phyloP scores from a whole-genome alignment of 2,888 invertebrate genomes.

The Acleris cristana region DNA sequence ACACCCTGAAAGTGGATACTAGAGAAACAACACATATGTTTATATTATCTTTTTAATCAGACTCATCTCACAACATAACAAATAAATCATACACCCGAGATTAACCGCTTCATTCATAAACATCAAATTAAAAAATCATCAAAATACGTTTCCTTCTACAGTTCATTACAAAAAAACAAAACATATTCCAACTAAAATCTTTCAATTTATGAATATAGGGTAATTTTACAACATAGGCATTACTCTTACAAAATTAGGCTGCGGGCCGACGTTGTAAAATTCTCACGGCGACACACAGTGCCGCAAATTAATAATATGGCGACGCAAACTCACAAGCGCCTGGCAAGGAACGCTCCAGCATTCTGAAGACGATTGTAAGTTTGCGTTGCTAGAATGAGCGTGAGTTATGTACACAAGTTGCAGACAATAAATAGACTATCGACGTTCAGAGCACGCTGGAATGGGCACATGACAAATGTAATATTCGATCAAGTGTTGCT shows the following conservation, averaged over 20 bases:
- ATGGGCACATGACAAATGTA: slow-evolving; percentile 13
- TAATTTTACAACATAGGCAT: slow-evolving; percentile 62
- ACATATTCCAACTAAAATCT: no score
- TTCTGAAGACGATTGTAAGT: slow-evolving; percentile 1
- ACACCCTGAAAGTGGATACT: no score
- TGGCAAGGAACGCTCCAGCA: neutral
- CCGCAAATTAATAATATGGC: slow-evolving; percentile 52
- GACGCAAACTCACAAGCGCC: slow-evolving; percentile 39
- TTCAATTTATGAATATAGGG: no score
- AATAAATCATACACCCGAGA: slow-evolving; percentile 65
- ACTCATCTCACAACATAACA: slow-evolving; percentile 79
- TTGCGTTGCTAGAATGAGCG: slow-evolving; percentile 28
- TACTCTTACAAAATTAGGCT: slow-evolving; percentile 59
- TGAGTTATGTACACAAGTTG: slow-evolving; percentile 37
- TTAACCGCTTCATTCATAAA: slow-evolving; percentile 37
- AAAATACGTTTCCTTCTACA: no score
- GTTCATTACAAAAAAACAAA: no score
- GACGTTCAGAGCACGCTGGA: slow-evolving; percentile 13
- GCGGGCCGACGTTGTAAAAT: slow-evolving; percentile 60
- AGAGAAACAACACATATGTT: slow-evolving; percentile 54
- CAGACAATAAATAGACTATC: slow-evolving; percentile 33
- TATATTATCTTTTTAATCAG: slow-evolving; percentile 76
- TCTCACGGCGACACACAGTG: slow-evolving; percentile 60
- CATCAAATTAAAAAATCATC: no score
- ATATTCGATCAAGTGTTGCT: no score